Conservation (phyloP, 2,888 invertebrate species). For the Hirtodrosophila confusa region DNA sequence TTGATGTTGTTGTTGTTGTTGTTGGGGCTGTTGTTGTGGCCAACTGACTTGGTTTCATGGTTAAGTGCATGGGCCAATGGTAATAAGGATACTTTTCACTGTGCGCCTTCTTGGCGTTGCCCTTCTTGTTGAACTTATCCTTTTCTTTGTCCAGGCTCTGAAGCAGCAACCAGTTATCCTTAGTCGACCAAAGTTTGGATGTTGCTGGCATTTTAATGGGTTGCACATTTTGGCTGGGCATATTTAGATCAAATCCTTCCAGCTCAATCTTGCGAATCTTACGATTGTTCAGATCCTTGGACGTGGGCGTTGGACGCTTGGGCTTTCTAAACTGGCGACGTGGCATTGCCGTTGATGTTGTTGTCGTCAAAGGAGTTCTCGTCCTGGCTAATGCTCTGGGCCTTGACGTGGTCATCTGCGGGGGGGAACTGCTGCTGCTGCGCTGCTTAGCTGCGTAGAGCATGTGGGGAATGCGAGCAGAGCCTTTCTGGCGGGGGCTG, state of each 20-base stretch:
- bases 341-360: neutral
- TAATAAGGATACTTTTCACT: slow-evolving; percentile 17
- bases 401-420: neutral
- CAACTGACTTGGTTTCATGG: slow-evolving; percentile 1
- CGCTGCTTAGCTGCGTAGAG: slow-evolving; percentile 18
- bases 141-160: slow-evolving; percentile 26
- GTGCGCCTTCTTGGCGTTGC: slow-evolving; percentile 27
- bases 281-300: slow-evolving; percentile 52
- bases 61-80: slow-evolving; percentile 1
- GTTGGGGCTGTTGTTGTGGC: slow-evolving; percentile 14
- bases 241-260: neutral
- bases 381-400: slow-evolving; percentile 1
- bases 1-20: slow-evolving; percentile 22
- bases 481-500: neutral
- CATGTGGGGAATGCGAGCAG: slow-evolving; percentile 24
- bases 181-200: slow-evolving; percentile 22
- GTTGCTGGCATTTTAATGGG: slow-evolving; percentile 1
- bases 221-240: neutral
- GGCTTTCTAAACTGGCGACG: slow-evolving; percentile 13
- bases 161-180: slow-evolving; percentile 43
- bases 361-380: neutral
- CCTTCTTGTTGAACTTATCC: slow-evolving; percentile 22
- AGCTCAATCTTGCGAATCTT: slow-evolving; percentile 60
- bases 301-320: slow-evolving; percentile 19
- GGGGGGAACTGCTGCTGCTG: neutral